Percentiles rank a stretch among this genome's conserved stretches.
phyloP scores from a whole-genome alignment of 2,888 invertebrate genomes.

The Ormyrus pomaceus region DNA sequence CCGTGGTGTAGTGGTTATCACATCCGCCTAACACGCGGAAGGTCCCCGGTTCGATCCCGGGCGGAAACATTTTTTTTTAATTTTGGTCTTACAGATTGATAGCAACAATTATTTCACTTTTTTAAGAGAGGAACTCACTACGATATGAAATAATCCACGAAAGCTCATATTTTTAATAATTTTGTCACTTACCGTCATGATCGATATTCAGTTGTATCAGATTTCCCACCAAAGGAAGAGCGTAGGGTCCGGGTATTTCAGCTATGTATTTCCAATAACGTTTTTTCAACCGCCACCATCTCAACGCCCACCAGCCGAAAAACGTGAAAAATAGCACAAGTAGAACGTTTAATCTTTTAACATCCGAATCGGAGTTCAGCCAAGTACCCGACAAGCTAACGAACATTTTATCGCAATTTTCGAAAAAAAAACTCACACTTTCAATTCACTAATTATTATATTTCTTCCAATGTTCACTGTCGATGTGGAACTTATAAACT shows the following conservation, averaged over 20 bases:
- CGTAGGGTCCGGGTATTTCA: constrained; percentile 79
- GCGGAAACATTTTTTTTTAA: constrained; percentile 82
- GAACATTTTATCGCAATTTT: constrained; percentile 42
- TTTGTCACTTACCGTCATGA: constrained; percentile 77
- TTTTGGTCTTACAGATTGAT: too few species aligned
- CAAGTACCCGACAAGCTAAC: constrained; percentile 45
- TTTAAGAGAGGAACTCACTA: too few species aligned
- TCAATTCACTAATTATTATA: background rate
- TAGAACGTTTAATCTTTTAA: constrained; percentile 42
- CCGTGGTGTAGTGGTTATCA: constrained; percentile 87
- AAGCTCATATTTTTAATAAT: too few species aligned
- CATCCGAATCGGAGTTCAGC: constrained; percentile 33
- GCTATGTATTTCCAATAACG: constrained; percentile 76
- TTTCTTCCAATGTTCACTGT: background rate
- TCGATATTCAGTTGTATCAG: constrained; percentile 79
- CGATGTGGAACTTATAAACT: background rate
- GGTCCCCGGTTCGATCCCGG: constrained; percentile 94
- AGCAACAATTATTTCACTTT: too few species aligned
- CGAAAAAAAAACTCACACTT: background rate
- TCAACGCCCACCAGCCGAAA: constrained; percentile 11
- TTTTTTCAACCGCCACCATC: constrained; percentile 63
- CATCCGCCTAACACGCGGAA: constrained; percentile 95
- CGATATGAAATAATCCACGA: too few species aligned
- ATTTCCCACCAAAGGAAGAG: constrained; percentile 81
- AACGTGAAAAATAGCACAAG: constrained; percentile 28